These are phyloP conservation scores for Oriolus oriolus DNA, from an alignment of 2,113 vertebrate genomes.

Conservation along the genomic window DNA sequence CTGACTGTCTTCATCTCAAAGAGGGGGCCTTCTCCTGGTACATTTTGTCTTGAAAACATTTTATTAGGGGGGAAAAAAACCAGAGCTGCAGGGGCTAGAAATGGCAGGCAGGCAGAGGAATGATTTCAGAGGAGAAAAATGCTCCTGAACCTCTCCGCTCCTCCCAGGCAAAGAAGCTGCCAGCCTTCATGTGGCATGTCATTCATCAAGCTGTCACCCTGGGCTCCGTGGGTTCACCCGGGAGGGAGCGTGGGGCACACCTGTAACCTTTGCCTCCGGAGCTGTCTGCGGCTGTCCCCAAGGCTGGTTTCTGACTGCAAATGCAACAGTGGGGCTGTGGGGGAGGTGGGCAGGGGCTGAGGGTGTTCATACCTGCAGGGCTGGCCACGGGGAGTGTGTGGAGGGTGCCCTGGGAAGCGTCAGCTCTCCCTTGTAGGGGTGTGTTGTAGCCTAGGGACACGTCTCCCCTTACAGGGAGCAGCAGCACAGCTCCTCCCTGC, in stretches of 20 bases:
- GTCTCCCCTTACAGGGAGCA: accelerated
- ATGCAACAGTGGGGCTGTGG: background rate
- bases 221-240: background rate
- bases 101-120: background rate
- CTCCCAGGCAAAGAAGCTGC: slow-evolving; percentile 52
- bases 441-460: accelerated
- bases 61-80: background rate
- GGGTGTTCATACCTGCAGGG: background rate
- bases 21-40: background rate
- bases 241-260: background rate
- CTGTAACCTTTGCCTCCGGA: slow-evolving; percentile 31
- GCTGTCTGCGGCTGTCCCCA: background rate
- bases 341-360: background rate
- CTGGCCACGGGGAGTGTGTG: accelerated
- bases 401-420: background rate
- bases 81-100: background rate
- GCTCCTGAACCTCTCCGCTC: slow-evolving; percentile 24
- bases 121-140: slow-evolving; percentile 66
- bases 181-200: slow-evolving; percentile 45
- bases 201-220: slow-evolving; percentile 43
- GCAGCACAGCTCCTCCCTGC: background rate
- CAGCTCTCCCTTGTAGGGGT: accelerated
- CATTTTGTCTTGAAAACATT: background rate
- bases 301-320: background rate
- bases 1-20: background rate